Percentiles rank a stretch among this genome's conserved stretches.
These are phyloP conservation scores for Bolborhynchus lineola DNA, from an alignment of 2,113 vertebrate genomes.

Conservation along the genomic window DNA sequence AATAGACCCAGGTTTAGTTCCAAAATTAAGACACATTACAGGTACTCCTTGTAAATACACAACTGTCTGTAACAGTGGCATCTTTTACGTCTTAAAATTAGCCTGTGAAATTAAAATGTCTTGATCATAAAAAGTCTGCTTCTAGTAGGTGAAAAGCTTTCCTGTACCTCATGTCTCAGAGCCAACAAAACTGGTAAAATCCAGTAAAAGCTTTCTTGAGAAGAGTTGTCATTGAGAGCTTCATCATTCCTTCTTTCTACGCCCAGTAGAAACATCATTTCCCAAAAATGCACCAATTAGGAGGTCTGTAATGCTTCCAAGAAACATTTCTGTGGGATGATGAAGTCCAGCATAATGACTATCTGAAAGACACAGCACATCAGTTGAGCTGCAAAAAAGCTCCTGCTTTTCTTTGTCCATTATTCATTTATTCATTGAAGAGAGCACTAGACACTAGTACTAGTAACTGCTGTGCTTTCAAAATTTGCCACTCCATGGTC, in stretches of 20 bases:
- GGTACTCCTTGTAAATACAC: neutral
- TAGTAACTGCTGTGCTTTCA: neutral
- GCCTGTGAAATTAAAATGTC: neutral
- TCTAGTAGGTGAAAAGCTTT: neutral
- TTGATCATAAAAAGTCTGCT: neutral
- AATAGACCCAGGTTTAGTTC: neutral
- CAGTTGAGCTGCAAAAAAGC: neutral
- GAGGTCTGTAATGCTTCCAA: conserved; percentile 26
- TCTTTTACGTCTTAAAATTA: neutral
- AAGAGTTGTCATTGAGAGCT: neutral
- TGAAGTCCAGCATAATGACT: neutral
- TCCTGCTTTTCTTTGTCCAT: neutral
- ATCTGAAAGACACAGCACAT: neutral
- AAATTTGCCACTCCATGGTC: neutral
- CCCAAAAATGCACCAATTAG: neutral
- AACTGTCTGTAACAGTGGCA: neutral
- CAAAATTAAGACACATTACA: neutral
- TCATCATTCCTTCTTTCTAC: neutral
- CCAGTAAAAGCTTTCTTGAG: neutral
- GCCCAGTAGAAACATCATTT: neutral
- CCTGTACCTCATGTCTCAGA: neutral
- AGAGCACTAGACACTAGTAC: neutral
- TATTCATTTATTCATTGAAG: neutral
- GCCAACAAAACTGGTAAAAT: neutral
- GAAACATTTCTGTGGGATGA: conserved; percentile 33